Conservation (phyloP, 2,888 invertebrate species). For the Diaperis boleti region DNA sequence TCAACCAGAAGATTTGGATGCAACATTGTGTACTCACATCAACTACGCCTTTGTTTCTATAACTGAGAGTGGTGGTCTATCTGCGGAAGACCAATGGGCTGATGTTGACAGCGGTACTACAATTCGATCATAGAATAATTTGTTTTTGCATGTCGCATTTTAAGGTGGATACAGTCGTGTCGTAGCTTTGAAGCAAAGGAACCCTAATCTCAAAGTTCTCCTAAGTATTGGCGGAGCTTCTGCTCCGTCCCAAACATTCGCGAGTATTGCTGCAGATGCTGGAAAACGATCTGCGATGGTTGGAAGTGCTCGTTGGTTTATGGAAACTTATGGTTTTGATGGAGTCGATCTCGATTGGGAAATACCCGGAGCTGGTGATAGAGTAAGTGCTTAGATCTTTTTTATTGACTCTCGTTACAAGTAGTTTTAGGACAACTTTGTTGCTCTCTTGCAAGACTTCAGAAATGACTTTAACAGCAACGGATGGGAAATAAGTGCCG, state of each 20-base stretch:
- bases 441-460: constrained; percentile 68
- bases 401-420: not conserved
- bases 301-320: constrained; percentile 68
- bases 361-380: constrained; percentile 71
- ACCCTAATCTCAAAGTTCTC: constrained; percentile 69
- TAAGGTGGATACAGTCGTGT: constrained; percentile 69
- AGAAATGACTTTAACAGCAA: constrained; percentile 44
- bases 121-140: not conserved
- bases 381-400: constrained; percentile 64
- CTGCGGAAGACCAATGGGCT: constrained; percentile 11
- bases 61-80: constrained; percentile 19
- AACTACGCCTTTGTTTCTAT: constrained; percentile 35
- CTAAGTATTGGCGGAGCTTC: constrained; percentile 73
- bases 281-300: constrained; percentile 68
- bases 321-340: constrained; percentile 72
- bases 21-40: constrained; percentile 29
- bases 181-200: constrained; percentile 67
- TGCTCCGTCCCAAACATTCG: constrained; percentile 30
- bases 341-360: constrained; percentile 81
- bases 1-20: constrained; percentile 72
- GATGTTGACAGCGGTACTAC: constrained; percentile 22
- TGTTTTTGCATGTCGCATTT: not conserved
- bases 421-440: constrained; percentile 27
- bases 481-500: constrained; percentile 47
- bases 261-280: constrained; percentile 65